Conservation (phyloP, 2,888 invertebrate species). For the Geotrupes spiniger region DNA sequence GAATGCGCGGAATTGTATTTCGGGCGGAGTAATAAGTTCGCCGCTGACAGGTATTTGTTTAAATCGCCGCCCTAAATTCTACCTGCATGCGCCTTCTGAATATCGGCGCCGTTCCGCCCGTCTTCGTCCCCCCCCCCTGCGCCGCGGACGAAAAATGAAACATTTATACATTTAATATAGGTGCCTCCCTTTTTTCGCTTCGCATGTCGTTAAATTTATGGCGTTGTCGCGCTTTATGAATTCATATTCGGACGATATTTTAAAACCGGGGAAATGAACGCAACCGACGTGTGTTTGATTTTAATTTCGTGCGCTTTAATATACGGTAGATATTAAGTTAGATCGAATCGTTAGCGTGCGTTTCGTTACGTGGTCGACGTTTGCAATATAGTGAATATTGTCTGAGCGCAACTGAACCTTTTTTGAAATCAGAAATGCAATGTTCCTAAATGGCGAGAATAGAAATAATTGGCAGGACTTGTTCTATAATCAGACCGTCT, state of each 20-base stretch:
- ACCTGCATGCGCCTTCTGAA: slow-evolving; percentile 18
- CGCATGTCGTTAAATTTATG: too few species aligned
- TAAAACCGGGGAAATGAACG: too few species aligned
- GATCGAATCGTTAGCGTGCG: neutral
- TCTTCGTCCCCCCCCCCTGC: neutral
- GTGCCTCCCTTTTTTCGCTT: neutral
- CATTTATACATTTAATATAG: slow-evolving; percentile 4
- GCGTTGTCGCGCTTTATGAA: too few species aligned
- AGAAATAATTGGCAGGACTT: too few species aligned
- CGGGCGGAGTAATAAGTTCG: slow-evolving; percentile 37
- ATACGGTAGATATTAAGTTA: neutral
- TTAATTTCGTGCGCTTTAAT: too few species aligned
- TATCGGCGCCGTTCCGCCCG: neutral
- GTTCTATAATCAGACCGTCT: too few species aligned
- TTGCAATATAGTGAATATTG: neutral
- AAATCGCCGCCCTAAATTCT: slow-evolving; percentile 36
- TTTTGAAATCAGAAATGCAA: too few species aligned
- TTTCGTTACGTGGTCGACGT: neutral
- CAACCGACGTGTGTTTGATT: too few species aligned
- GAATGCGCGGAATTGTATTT: slow-evolving; percentile 43
- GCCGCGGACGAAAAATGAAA: slow-evolving; percentile 1
- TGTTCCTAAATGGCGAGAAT: too few species aligned
- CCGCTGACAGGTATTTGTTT: slow-evolving; percentile 41
- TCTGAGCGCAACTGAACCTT: too few species aligned
- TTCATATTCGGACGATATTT: too few species aligned